Percentiles rank a stretch among this genome's conserved stretches.
Evolutionary conservation across 2,797 vertebrate genomes (phyloP).

Genomic region (Amblyopsis hoosieri): DNA sequence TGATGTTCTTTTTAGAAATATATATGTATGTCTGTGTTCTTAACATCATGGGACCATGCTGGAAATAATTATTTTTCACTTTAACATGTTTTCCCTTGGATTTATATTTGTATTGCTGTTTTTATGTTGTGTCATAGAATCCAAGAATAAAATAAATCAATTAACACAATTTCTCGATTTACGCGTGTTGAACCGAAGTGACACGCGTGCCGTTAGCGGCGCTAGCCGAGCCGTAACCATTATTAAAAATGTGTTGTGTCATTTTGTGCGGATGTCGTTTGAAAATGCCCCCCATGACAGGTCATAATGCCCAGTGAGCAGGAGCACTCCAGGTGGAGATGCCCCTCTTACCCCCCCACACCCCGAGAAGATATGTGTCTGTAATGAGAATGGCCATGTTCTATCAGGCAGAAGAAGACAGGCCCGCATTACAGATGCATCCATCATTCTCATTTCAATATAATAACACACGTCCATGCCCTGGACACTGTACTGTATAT

Average conservation of each 20-base stretch:
- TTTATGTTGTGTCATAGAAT: no score
- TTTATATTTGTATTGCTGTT: no score
- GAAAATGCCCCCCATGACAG: slow-evolving; percentile 39
- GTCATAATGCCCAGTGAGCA: slow-evolving; percentile 39
- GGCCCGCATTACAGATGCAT: slow-evolving; percentile 75
- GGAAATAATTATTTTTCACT: no score
- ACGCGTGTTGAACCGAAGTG: slow-evolving; percentile 43
- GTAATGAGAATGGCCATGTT: slow-evolving; percentile 69
- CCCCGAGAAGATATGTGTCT: no score
- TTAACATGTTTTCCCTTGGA: no score
- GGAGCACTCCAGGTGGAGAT: slow-evolving; percentile 44
- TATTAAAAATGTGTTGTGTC: slow-evolving; percentile 49
- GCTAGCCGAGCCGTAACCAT: slow-evolving; percentile 28
- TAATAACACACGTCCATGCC: slow-evolving; percentile 72
- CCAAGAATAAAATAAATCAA: no score
- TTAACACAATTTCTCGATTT: slow-evolving; percentile 15
- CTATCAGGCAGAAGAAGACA: slow-evolving; percentile 71
- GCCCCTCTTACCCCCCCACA: slow-evolving; percentile 31
- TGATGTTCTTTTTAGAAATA: no score
- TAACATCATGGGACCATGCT: no score
- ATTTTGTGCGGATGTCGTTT: slow-evolving; percentile 44
- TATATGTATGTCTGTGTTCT: no score
- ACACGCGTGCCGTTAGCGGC: slow-evolving; percentile 49
- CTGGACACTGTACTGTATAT: no score
- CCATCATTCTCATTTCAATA: slow-evolving; percentile 75